Conservation (phyloP, 2,797 vertebrate species). For the Acropternis orthonyx region DNA sequence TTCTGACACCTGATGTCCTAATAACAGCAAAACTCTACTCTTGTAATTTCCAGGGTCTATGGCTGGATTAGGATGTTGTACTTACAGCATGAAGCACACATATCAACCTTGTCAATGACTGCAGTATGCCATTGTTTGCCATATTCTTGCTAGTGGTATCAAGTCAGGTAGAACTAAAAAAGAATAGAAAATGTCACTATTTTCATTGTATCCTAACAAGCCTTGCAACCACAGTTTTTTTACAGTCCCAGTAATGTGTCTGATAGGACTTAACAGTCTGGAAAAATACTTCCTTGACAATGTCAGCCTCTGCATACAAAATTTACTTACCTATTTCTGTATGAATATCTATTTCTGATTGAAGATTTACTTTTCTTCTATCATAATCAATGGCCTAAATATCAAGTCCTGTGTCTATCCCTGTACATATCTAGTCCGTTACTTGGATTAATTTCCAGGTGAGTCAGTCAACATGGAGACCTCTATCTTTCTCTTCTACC, state of each 20-base stretch:
- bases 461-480: background rate
- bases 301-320: background rate
- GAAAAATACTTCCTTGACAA: background rate
- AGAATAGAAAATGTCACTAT: background rate
- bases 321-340: background rate
- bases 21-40: background rate
- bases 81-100: background rate
- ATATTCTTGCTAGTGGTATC: background rate
- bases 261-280: background rate
- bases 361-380: background rate
- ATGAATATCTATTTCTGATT: background rate
- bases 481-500: background rate
- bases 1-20: background rate
- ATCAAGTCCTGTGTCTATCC: background rate
- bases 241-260: background rate
- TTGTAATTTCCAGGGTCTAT: accelerated
- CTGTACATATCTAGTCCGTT: background rate
- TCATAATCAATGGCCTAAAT: background rate
- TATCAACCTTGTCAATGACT: background rate
- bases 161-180: background rate
- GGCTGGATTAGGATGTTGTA: background rate
- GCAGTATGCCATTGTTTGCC: background rate
- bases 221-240: background rate
- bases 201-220: background rate
- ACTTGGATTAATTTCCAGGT: background rate